These are phyloP conservation scores for Hippasteria phrygiana DNA, from an alignment of 53 echinoderm and acorn worm genomes.

Conservation along the genomic window DNA sequence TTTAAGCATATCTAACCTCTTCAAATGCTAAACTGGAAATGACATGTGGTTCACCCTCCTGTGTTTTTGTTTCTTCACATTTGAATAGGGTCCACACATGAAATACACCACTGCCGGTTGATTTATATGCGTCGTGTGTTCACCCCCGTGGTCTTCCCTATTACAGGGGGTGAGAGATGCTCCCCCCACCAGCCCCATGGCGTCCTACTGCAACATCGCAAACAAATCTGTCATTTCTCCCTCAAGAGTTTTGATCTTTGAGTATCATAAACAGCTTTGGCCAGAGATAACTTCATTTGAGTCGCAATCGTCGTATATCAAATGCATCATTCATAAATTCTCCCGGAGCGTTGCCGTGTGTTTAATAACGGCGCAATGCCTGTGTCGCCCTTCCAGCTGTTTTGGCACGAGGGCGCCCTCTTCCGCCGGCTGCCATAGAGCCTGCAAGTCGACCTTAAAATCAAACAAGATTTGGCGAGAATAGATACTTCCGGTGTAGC, in stretches of 20 bases:
- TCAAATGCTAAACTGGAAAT: neutral
- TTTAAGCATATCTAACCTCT: neutral
- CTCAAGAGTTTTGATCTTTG: slow-evolving; percentile 28
- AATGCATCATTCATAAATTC: slow-evolving; percentile 3
- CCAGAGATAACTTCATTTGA: neutral
- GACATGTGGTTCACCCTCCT: neutral
- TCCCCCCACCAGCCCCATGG: neutral
- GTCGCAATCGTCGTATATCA: neutral
- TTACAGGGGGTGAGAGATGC: neutral
- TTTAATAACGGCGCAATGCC: neutral
- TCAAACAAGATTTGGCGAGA: no score
- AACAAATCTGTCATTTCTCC: slow-evolving; percentile 16
- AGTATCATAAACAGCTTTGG: slow-evolving; percentile 13
- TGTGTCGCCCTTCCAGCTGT: neutral
- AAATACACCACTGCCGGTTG: neutral
- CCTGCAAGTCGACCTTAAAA: no score
- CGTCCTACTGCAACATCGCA: neutral
- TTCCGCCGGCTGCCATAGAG: neutral
- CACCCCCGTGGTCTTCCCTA: neutral
- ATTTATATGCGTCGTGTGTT: slow-evolving; percentile 21
- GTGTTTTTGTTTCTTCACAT: slow-evolving; percentile 1
- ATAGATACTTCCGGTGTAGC: no score
- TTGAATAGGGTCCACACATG: neutral
- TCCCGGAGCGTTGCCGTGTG: neutral
- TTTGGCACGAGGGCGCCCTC: neutral